Percentiles rank a stretch among this genome's conserved stretches.
These are phyloP conservation scores for Gymnodraco acuticeps DNA, from an alignment of 2,797 vertebrate species.

Conservation along the genomic window DNA sequence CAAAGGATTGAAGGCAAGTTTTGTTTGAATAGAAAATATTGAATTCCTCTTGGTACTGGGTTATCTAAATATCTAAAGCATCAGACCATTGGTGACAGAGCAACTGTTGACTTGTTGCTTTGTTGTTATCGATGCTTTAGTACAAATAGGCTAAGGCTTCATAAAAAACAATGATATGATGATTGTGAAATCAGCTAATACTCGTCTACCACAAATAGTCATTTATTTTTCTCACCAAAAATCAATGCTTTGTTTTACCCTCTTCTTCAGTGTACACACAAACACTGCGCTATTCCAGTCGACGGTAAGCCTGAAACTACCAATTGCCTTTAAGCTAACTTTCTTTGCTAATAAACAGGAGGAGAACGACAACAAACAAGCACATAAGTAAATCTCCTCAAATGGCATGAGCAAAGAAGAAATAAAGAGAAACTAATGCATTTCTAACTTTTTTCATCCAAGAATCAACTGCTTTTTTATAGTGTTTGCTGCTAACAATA, in stretches of 20 bases:
- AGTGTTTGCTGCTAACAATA: constrained; percentile 37
- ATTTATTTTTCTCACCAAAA: background rate
- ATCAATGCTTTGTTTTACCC: background rate
- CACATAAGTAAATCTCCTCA: constrained; percentile 13
- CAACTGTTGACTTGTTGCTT: background rate
- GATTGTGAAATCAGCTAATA: background rate
- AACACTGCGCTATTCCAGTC: background rate
- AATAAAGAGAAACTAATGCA: background rate
- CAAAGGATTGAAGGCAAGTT: background rate
- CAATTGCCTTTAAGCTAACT: constrained; percentile 2
- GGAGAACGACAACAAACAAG: background rate
- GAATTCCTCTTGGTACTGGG: background rate
- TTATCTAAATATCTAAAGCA: background rate
- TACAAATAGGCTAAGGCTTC: background rate
- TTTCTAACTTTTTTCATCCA: constrained; percentile 33
- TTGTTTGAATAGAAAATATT: background rate
- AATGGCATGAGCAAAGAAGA: constrained; percentile 7
- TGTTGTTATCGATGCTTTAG: background rate
- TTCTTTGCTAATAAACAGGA: constrained; percentile 5
- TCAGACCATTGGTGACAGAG: background rate
- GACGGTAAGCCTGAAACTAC: background rate
- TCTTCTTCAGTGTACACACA: background rate
- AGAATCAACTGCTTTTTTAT: constrained; percentile 30
- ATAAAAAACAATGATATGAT: constrained; percentile 1
- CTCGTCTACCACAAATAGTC: background rate